Percentiles rank a stretch among this genome's conserved stretches.
Evolutionary conservation across 2,113 vertebrate genomes (phyloP).

Genomic region (Nerophis lumbriciformis): DNA sequence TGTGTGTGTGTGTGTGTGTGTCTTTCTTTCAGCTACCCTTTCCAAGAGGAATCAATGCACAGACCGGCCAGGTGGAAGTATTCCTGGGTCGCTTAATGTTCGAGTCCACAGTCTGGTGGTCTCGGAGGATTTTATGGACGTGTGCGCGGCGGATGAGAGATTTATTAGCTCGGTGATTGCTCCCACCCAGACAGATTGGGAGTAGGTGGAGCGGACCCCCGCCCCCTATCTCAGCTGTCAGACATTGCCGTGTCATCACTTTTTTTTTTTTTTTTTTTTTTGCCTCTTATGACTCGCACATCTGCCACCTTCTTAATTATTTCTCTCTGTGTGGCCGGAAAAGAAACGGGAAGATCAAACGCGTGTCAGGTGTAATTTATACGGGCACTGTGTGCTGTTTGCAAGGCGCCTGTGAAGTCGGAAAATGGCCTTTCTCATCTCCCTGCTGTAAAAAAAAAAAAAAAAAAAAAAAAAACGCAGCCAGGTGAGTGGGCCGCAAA

Average conservation of each 20-base stretch:
- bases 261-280: slow-evolving; percentile 3
- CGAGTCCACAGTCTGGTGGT: neutral
- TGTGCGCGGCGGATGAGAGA: slow-evolving; percentile 34
- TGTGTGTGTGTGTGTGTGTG: too few relatives aligned
- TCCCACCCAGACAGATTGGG: slow-evolving; percentile 55
- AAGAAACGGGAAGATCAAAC: slow-evolving; percentile 39
- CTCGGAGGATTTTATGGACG: slow-evolving; percentile 35
- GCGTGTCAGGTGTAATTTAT: slow-evolving; percentile 4
- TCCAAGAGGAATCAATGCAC: neutral
- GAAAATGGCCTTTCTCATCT: slow-evolving; percentile 43
- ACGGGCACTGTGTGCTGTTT: slow-evolving; percentile 1
- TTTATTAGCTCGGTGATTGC: slow-evolving; percentile 47
- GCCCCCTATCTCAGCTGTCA: slow-evolving; percentile 53
- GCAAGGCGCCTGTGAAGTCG: slow-evolving; percentile 12
- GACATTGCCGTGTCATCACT: slow-evolving; percentile 54
- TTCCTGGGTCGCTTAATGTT: too few relatives aligned
- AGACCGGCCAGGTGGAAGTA: neutral
- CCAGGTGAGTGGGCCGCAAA: slow-evolving; percentile 20
- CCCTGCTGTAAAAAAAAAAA: slow-evolving; percentile 44
- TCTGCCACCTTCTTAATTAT: slow-evolving; percentile 61
- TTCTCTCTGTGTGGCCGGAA: slow-evolving; percentile 23
- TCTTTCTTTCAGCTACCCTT: neutral
- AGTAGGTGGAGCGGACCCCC: slow-evolving; percentile 46
- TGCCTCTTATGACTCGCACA: slow-evolving; percentile 47
- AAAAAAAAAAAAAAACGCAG: too few relatives aligned